These are phyloP conservation scores for Scarus forsteni DNA, from an alignment of 2,797 vertebrate genomes.

Conservation along the genomic window DNA sequence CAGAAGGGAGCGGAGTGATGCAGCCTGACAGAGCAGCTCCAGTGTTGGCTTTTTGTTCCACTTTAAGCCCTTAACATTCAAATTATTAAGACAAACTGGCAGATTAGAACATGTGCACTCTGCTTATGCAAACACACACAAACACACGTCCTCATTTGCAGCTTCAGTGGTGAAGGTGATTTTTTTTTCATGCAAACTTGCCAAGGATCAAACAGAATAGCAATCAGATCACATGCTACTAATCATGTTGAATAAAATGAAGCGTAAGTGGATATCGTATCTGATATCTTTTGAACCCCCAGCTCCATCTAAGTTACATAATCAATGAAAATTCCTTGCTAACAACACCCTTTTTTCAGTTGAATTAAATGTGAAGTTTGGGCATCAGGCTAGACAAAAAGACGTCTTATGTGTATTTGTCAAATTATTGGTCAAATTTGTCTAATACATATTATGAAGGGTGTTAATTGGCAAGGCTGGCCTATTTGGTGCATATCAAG, in stretches of 20 bases:
- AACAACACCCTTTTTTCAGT: not conserved
- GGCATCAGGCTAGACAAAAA: no score
- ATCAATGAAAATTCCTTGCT: constrained; percentile 7
- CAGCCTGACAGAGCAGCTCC: constrained; percentile 1
- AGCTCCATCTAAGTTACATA: constrained; percentile 18
- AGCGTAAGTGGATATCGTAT: constrained; percentile 26
- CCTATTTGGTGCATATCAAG: no score
- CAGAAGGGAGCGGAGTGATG: constrained; percentile 1
- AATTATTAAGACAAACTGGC: not conserved
- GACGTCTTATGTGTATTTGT: no score
- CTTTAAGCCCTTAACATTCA: not conserved
- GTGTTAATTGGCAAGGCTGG: no score
- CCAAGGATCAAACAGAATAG: constrained; percentile 53
- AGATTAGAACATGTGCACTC: not conserved
- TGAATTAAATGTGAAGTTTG: not conserved
- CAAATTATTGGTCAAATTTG: no score
- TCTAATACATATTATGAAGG: no score
- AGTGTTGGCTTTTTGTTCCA: not conserved
- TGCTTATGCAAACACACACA: not conserved
- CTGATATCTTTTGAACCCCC: constrained; percentile 36
- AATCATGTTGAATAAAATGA: constrained; percentile 36
- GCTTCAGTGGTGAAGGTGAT: constrained; percentile 20
- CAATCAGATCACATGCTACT: constrained; percentile 27
- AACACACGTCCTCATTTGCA: not conserved
- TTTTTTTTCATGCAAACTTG: constrained; percentile 22